Percentiles rank a stretch among this genome's conserved stretches.
Evolutionary conservation across 2,888 invertebrate species (phyloP).

Genomic region (Yponomeuta malinellus): DNA sequence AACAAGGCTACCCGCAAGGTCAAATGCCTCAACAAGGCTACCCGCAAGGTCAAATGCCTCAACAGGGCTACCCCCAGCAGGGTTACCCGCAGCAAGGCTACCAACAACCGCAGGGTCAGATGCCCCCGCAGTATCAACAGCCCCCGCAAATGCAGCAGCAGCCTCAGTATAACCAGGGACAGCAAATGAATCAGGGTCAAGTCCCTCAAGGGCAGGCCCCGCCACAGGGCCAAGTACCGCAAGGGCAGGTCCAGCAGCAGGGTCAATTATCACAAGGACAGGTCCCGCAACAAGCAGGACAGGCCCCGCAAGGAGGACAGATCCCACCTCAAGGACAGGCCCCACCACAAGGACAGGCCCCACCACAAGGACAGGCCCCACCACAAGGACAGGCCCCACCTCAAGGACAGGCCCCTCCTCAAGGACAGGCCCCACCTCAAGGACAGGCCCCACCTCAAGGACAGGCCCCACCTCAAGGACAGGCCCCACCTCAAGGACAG

Average conservation of each 20-base stretch:
- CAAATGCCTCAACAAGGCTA: slow-evolving; percentile 21
- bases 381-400: slow-evolving; percentile 23
- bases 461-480: slow-evolving; percentile 26
- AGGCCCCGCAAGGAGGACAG: slow-evolving; percentile 19
- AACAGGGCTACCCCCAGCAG: slow-evolving; percentile 22
- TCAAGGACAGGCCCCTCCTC: slow-evolving; percentile 17
- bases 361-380: slow-evolving; percentile 26
- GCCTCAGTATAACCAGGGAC: slow-evolving; percentile 23
- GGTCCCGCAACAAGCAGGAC: slow-evolving; percentile 25
- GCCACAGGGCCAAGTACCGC: slow-evolving; percentile 17
- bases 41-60: slow-evolving; percentile 25
- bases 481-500: slow-evolving; percentile 26
- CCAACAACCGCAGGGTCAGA: slow-evolving; percentile 9
- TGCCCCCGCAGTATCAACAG: slow-evolving; percentile 12
- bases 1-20: slow-evolving; percentile 19
- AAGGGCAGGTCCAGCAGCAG: not conserved
- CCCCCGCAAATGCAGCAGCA: slow-evolving; percentile 17
- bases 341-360: slow-evolving; percentile 14
- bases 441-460: slow-evolving; percentile 27
- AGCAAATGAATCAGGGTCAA: slow-evolving; percentile 23
- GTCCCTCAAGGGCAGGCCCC: slow-evolving; percentile 25
- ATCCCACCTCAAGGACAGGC: slow-evolving; percentile 16
- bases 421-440: slow-evolving; percentile 28
- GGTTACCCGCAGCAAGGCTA: slow-evolving; percentile 16
- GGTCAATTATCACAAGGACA: slow-evolving; percentile 9